phyloP scores from a whole-genome alignment of 2,888 invertebrate genomes.

The Erebia palarica region DNA sequence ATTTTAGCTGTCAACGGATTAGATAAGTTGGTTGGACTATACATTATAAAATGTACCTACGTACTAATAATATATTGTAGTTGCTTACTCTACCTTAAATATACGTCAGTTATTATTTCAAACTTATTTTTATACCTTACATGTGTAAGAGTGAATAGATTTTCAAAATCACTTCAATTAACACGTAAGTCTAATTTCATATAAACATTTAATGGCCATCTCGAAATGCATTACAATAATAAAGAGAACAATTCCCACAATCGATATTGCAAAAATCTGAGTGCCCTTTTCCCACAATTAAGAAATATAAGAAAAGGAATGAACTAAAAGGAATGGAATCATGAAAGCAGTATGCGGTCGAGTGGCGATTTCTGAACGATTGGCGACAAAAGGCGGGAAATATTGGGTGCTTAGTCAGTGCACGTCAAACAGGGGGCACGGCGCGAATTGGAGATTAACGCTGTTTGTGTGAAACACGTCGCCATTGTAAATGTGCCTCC shows the following conservation, averaged over 20 bases:
- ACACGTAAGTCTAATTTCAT: conserved; percentile 57
- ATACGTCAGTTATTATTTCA: too few species aligned
- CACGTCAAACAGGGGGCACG: conserved; percentile 63
- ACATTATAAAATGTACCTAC: too few species aligned
- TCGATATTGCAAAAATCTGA: conserved; percentile 60
- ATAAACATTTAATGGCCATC: conserved; percentile 56
- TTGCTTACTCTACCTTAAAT: too few species aligned
- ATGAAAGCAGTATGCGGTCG: conserved; percentile 52
- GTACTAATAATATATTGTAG: too few species aligned
- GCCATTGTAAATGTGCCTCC: conserved; percentile 61
- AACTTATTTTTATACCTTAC: too few species aligned
- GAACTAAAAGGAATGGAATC: conserved; percentile 41
- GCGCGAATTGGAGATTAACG: conserved; percentile 65
- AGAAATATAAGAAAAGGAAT: conserved; percentile 53
- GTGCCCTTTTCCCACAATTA: conserved; percentile 76
- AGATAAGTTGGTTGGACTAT: too few species aligned
- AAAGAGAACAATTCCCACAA: conserved; percentile 66
- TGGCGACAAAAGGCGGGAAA: conserved; percentile 61
- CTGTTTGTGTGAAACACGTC: conserved; percentile 74
- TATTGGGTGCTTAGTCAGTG: conserved; percentile 69
- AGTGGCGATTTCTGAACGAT: conserved; percentile 66
- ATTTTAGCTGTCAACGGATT: too few species aligned
- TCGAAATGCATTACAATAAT: conserved; percentile 44
- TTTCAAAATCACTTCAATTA: conserved; percentile 47
- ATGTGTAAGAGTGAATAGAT: neutral